phyloP scores from a whole-genome alignment of 2,797 vertebrate species.

The Sciurus vulgaris region DNA sequence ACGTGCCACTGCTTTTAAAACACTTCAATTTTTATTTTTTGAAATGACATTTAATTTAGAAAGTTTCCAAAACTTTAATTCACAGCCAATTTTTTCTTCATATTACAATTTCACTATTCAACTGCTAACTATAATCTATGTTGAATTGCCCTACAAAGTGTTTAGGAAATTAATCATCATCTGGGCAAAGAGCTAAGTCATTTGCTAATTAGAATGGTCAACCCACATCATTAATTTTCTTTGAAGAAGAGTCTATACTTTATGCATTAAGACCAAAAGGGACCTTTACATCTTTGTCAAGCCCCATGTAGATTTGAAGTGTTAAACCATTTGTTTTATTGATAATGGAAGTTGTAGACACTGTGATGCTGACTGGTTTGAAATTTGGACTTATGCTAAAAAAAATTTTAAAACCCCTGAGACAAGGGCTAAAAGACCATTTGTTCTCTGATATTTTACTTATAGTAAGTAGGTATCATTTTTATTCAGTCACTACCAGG shows the following conservation, averaged over 20 bases:
- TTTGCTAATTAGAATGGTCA: not conserved
- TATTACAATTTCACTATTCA: conserved; percentile 49
- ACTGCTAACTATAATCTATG: not conserved
- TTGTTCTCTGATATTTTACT: conserved; percentile 5
- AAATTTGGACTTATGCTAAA: conserved; percentile 51
- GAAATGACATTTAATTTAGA: conserved; percentile 49
- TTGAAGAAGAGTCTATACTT: conserved; percentile 14
- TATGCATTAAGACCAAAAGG: conserved; percentile 39
- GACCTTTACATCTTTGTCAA: conserved; percentile 55
- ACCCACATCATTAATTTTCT: conserved; percentile 34
- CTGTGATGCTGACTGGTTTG: not conserved
- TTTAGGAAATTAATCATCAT: conserved; percentile 40
- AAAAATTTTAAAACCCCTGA: conserved; percentile 13
- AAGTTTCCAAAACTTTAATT: conserved; percentile 56
- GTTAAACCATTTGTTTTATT: conserved; percentile 37
- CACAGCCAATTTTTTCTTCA: conserved; percentile 24
- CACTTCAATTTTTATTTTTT: not conserved
- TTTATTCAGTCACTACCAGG: conserved; percentile 14
- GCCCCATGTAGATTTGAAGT: not conserved
- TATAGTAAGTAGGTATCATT: not conserved
- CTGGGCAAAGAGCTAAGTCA: conserved; percentile 5
- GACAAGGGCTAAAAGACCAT: not conserved
- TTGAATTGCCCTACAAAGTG: conserved; percentile 11
- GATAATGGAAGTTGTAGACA: conserved; percentile 25
- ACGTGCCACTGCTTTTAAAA: conserved; percentile 6